Conservation (phyloP, 2,113 vertebrate genomes). For the Ivindomyrus marchei region DNA sequence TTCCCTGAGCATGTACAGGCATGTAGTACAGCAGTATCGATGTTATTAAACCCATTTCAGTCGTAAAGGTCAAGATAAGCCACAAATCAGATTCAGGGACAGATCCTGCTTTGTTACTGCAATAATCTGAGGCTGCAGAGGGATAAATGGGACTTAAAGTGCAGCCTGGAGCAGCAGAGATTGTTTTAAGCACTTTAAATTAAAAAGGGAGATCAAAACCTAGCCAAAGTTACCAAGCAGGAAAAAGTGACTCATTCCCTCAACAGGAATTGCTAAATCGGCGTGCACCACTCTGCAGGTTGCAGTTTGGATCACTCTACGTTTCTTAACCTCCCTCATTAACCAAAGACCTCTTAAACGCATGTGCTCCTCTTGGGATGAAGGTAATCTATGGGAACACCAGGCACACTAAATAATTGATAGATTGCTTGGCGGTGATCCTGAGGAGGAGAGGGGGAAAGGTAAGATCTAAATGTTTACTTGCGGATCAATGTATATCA, state of each 20-base stretch:
- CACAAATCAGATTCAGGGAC: slow-evolving; percentile 15
- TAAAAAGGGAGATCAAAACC: neutral
- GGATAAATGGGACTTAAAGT: slow-evolving; percentile 7
- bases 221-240: neutral
- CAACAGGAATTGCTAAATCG: slow-evolving; percentile 7
- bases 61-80: slow-evolving; percentile 16
- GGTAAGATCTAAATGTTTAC: slow-evolving; percentile 27
- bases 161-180: neutral
- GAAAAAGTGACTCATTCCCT: neutral
- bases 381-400: slow-evolving; percentile 25
- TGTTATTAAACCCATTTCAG: neutral
- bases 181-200: slow-evolving; percentile 19
- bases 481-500: slow-evolving; percentile 15
- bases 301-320: neutral
- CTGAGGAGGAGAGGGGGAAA: slow-evolving; percentile 17
- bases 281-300: neutral
- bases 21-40: neutral
- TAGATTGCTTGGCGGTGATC: slow-evolving; percentile 35
- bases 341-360: slow-evolving; percentile 25
- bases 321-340: slow-evolving; percentile 21
- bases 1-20: neutral
- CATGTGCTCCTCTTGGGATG: slow-evolving; percentile 24
- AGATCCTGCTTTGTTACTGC: slow-evolving; percentile 13
- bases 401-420: slow-evolving; percentile 36
- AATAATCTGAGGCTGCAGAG: neutral